Evolutionary conservation across 2,113 vertebrate species (phyloP), one percentile per base, ranked within the genome.

Genomic region (Columba janthina): DNA sequence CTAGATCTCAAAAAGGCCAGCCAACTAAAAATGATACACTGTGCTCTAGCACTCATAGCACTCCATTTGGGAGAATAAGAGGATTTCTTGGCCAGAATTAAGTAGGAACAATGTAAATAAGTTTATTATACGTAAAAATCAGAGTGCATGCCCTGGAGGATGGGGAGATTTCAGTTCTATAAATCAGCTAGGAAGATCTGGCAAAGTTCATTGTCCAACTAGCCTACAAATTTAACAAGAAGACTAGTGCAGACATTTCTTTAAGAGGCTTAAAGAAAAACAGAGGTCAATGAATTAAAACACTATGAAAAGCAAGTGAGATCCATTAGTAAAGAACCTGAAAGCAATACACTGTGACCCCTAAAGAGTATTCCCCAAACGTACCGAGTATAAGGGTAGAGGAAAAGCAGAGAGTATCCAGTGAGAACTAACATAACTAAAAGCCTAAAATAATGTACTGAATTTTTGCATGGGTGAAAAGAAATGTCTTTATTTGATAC

Each of bases 151-250:
- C 93, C 74, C 90, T 76, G 56, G 81, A 92, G 90, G 54, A 80
- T n/a, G 48, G 66, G 57, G 58, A 96, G 42, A 91, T 88, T 90
- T 86, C 89, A 91, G 42, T 90, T 89, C 86, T 76, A 85, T 94
- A 96, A 97, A 97, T 96, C 92, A 97, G 7, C 38, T n/a, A 71
- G 50, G 74, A 96, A 91, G 60, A 83, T 72, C 89, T 95, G 95
- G 93, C 62, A 96, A 93, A 94, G 82, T 88, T 93, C 64, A 84
- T 56, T 85, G 66, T 95, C 85, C 93, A 93, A 94, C 15, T 94
- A 95, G 74, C 77, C 90, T 87, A 86, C 46, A 90, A 95, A 88
- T 93, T 86, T 88, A 89, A 76, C 89, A 92, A 74, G 84, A 91
- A n/a, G 76, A 90, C 88, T 81, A 89, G 32, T 40, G 31, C 44